Base-by-base conservation (phyloP, 1,140 invertebrate genomes). In the Bradysia coprophila region DNA sequence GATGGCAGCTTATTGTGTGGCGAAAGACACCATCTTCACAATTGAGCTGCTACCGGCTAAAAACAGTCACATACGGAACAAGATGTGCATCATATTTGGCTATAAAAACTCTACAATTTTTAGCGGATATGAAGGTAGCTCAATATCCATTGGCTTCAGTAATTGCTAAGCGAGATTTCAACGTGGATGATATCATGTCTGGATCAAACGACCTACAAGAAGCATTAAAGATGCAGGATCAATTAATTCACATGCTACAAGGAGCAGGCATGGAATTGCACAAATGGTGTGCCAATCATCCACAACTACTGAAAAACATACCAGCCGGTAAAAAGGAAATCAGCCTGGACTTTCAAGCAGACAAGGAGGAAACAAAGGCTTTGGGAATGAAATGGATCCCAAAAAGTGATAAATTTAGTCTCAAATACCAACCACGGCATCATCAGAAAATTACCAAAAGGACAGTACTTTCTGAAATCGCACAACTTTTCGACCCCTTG, bases 1-100 rank as follows among this genome's bases (percentile, higher is more conserved):
- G 56, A 22, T 56, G 54, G 33, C 64, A 67, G 46, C 43, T 50
- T 36, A 65, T 68, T 16, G 21, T 67, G 6, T 68, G 64, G 62
- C 45, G 61, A 21, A 15, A 42, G 0, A 22, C 42, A 10, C 47
- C 48, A 0, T 28, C 38, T 9, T 24, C 57, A 36, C 28, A 40
- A 13, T 32, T 64, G 1, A 49, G 46, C 42, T 49, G 41, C 8
- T 66, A 45, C 49, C 48, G 38, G 24, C 36, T 65, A 11, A 54
- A 48, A 11, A 64, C 56, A 2, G 48, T 64, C 3, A 64, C 62
- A 3, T 65, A 60, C 44, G 63, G 62, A 3, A 59, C 54, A 20
- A 45, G 51, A 4, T 49, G 48, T 3, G 59, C 61, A 11, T 50
- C 60, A 1, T 65, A 48, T 46, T 42, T 59, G 31, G 54, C 59